Evolutionary conservation across 2,888 invertebrate species (phyloP), one percentile per base, ranked within the genome.

Genomic region (Ophion ventricosus): DNA sequence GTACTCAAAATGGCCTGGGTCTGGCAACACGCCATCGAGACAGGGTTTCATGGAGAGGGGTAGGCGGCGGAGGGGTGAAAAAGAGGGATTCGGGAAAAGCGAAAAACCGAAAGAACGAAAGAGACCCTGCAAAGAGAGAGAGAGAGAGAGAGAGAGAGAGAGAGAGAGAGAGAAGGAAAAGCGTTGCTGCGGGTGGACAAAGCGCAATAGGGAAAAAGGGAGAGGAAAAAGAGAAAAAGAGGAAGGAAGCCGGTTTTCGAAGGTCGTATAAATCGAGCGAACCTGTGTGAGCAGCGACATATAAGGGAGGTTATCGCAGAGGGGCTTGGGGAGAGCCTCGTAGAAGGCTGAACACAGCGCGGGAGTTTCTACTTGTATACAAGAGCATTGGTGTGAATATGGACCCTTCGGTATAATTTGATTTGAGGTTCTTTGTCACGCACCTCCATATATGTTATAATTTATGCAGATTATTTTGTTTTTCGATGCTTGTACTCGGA

Each of bases 211-310:
- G 56, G 57, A 74, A 69, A 23, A 70, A 76, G 64, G 69, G 56
- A 63, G 35, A 54, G 72, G 66, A n/a, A 25, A 54, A 56, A 75
- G 49, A 49, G 54, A 77, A 61, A 54, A 40, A 64, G 57, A 17
- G 57, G 63, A 49, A 57, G 74, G 74, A 49, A 49, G 49, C 49
- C 49, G 11, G 61, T 74, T 90, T 87, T 89, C 89, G 90, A 91
- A 91, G 91, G 90, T 91, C 91, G 92, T 91, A 91, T 90, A 91
- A 91, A 89, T 88, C 87, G 86, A 87, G 89, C 83, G 84, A 59
- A 73, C 66, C 69, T 81, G 63, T 78, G 80, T 56, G 72, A 70
- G 64, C 49, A 79, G 35, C 61, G 54, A 56, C 87, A 61, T 82
- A 87, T 83, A 87, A 85, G 86, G 76, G 86, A 26, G 85, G 75